Base-by-base conservation (phyloP, 1,140 invertebrate genomes). In the Bombus superbus region DNA sequence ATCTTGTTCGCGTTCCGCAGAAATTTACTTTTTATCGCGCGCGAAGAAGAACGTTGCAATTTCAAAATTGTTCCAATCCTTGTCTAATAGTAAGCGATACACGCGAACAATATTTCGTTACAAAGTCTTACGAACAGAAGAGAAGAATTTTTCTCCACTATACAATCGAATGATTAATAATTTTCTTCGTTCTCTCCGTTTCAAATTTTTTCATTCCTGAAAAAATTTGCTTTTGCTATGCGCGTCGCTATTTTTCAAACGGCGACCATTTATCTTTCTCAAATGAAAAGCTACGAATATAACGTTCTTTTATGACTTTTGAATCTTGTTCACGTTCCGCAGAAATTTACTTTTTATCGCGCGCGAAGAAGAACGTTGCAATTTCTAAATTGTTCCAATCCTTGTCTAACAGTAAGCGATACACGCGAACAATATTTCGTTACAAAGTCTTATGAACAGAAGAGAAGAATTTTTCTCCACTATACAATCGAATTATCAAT, bases 241-340 rank as follows among this genome's bases (percentile, higher is more conserved):
- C 38, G 38, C 38, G 38, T 38, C 38, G 3, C 38, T 3, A n/a
- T 3, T 38, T 53, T 53, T 6, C 0, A 53, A 1, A 53, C 6
- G 5, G 0, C 47, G 47, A 11, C 57, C 9, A 59, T 59, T 25
- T 28, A 10, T 1, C 57, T 59, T 0, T 11, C 3, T 0, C 13
- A 1, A 40, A 38, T 18, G 22, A 38, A 69, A 1, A 40, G 2
- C 68, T 40, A 5, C 68, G 6, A 69, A 69, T 40, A 40, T 13
- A 28, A 69, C 38, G 4, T 13, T 5, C 18, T n/a, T n/a, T n/a
- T n/a, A n/a, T n/a, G n/a, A n/a, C n/a, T n/a, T n/a, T n/a, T n/a
- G n/a, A n/a, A n/a, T n/a, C n/a, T n/a, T n/a, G n/a, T n/a, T n/a
- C n/a, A n/a, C 5, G 0, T 22, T 22, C 47, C 2, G 18, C 0